These are phyloP conservation scores for Rhodinocichla rosea DNA, from an alignment of 2,113 vertebrate species.

Conservation along the genomic window DNA sequence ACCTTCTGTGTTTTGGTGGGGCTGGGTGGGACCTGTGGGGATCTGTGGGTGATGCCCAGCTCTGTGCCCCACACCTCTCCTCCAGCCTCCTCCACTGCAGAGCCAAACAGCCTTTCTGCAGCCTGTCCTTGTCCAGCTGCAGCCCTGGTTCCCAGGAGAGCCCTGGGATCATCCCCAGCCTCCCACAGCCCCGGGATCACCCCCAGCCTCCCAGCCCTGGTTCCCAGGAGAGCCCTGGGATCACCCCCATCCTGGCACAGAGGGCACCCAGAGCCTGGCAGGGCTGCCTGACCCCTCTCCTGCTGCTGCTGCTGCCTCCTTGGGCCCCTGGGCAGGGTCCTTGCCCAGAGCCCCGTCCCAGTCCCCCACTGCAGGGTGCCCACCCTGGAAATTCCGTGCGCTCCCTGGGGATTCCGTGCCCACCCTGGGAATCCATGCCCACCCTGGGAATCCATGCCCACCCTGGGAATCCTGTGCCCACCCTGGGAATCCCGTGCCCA, in stretches of 20 bases:
- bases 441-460: background rate
- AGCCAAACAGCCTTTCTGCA: background rate
- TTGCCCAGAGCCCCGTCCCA: background rate
- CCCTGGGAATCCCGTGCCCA: background rate
- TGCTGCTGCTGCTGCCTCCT: background rate
- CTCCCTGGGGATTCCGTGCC: background rate
- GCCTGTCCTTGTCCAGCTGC: background rate
- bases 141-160: background rate
- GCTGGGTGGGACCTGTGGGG: too few species aligned
- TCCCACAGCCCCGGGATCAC: too few species aligned
- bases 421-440: background rate
- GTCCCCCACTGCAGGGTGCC: background rate
- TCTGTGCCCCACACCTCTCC: background rate
- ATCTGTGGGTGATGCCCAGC: rapidly evolving
- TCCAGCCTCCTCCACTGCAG: background rate
- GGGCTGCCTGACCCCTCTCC: background rate
- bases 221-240: too few species aligned
- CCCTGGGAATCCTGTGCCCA: too few species aligned
- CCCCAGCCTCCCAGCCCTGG: too few species aligned
- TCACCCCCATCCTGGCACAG: background rate
- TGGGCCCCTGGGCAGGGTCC: background rate
- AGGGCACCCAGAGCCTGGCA: background rate
- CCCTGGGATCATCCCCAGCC: background rate
- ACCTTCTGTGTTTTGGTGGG: too few species aligned
- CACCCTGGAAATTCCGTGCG: background rate